phyloP scores from a whole-genome alignment of 2,888 invertebrate genomes.

The Apamea anceps region DNA sequence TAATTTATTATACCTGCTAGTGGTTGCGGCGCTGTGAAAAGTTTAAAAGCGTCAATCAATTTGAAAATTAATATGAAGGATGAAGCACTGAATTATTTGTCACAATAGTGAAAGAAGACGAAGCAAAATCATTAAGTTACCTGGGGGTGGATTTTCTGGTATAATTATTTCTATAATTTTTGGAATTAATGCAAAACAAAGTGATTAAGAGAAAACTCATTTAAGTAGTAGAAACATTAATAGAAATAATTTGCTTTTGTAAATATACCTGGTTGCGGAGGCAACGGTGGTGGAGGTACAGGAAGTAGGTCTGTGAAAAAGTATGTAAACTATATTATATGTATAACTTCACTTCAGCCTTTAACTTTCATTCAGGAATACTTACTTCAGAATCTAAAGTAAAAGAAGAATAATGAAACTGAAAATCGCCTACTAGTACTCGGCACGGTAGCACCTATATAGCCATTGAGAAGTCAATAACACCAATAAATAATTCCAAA shows the following conservation, averaged over 20 bases:
- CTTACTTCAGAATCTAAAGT: neutral
- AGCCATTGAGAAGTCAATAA: neutral
- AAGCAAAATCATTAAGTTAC: neutral
- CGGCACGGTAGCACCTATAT: neutral
- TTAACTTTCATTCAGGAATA: neutral
- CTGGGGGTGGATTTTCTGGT: neutral
- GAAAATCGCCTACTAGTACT: neutral
- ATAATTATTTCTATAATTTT: neutral
- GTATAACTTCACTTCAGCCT: neutral
- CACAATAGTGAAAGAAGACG: neutral
- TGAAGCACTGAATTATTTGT: neutral
- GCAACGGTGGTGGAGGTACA: neutral
- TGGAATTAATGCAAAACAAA: neutral
- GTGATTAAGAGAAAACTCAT: neutral
- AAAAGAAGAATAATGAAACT: neutral
- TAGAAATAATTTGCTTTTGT: neutral
- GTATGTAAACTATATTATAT: neutral
- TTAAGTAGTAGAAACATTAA: too few species aligned
- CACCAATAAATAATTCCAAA: neutral
- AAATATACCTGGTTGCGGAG: slow-evolving; percentile 34
- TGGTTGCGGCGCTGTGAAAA: slow-evolving; percentile 2
- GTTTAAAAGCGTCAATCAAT: neutral
- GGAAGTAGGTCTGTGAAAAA: slow-evolving; percentile 31
- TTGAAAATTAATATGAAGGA: neutral
- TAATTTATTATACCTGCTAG: neutral